A percentile compares a stretch with the other conserved stretches of the same genome.
Evolutionary conservation across 2,113 vertebrate species (phyloP).

Genomic region (Hippocampus zosterae): DNA sequence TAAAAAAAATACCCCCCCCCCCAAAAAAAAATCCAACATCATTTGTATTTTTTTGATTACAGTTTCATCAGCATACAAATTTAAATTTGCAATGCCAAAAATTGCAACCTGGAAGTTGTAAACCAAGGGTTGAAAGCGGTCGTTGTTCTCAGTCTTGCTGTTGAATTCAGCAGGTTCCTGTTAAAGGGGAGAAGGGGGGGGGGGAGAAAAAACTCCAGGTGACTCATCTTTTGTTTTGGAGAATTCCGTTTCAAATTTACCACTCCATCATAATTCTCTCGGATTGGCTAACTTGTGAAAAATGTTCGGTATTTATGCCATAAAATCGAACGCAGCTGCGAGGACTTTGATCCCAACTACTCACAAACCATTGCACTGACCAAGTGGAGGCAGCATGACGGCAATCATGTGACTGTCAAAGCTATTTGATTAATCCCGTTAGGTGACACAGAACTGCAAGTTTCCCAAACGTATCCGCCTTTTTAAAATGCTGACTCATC

Average conservation of each 20-base stretch:
- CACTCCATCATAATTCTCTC: not conserved
- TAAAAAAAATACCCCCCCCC: too few species aligned
- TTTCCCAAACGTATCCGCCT: not conserved
- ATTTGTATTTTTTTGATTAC: too few species aligned
- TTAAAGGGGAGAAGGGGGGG: slow-evolving; percentile 14
- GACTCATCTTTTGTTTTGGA: slow-evolving; percentile 13
- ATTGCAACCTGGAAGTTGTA: too few species aligned
- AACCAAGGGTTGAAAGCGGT: not conserved
- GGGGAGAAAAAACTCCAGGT: not conserved
- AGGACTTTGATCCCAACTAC: not conserved
- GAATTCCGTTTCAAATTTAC: not conserved
- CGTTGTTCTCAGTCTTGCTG: slow-evolving; percentile 31
- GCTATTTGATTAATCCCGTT: not conserved
- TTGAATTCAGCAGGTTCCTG: slow-evolving; percentile 59
- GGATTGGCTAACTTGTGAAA: slow-evolving; percentile 7
- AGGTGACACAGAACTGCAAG: not conserved
- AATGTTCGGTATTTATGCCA: slow-evolving; percentile 24
- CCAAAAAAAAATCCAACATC: too few species aligned
- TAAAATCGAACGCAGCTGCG: slow-evolving; percentile 29
- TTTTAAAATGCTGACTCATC: not conserved
- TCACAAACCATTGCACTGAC: not conserved
- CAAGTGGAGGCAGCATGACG: not conserved
- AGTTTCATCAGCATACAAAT: too few species aligned
- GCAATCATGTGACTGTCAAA: not conserved
- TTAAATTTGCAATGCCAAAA: too few species aligned